phyloP scores from a whole-genome alignment of 2,888 invertebrate genomes.

The Odontocolon sp. region DNA sequence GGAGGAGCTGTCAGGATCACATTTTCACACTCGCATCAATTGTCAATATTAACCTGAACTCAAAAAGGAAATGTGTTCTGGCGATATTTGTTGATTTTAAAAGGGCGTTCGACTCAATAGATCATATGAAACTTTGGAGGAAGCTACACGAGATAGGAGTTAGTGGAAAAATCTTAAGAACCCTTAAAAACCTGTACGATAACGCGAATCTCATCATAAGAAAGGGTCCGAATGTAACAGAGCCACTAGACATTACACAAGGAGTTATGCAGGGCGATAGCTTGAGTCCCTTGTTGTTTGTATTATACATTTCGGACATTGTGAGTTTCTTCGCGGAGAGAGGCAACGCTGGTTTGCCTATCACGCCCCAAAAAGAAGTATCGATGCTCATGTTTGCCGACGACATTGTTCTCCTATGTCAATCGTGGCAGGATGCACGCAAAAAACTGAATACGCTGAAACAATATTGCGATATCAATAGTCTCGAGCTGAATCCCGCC shows the following conservation, averaged over 20 bases:
- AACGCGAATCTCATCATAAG: background rate
- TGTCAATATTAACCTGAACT: slow-evolving; percentile 26
- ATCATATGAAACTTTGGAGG: slow-evolving; percentile 34
- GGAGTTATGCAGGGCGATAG: slow-evolving; percentile 39
- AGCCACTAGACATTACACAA: background rate
- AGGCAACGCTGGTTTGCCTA: background rate
- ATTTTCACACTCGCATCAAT: slow-evolving; percentile 34
- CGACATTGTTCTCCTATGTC: slow-evolving; percentile 9
- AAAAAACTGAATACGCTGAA: slow-evolving; percentile 9
- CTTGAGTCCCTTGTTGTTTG: slow-evolving; percentile 25
- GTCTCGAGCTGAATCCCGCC: background rate
- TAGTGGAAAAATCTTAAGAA: background rate
- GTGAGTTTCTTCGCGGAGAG: background rate
- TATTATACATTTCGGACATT: background rate
- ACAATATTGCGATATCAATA: slow-evolving; percentile 13
- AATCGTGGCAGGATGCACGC: background rate
- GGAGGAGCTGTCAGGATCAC: slow-evolving; percentile 44
- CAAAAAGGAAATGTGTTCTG: background rate
- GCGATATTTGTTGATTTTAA: slow-evolving; percentile 42
- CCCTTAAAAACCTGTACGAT: slow-evolving; percentile 27
- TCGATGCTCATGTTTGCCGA: slow-evolving; percentile 20
- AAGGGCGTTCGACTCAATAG: slow-evolving; percentile 24
- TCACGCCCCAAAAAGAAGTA: background rate
- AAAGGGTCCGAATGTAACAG: background rate
- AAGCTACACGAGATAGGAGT: slow-evolving; percentile 15